Evolutionary conservation across 2,113 vertebrate species (phyloP).

Genomic region (Axis porcinus): DNA sequence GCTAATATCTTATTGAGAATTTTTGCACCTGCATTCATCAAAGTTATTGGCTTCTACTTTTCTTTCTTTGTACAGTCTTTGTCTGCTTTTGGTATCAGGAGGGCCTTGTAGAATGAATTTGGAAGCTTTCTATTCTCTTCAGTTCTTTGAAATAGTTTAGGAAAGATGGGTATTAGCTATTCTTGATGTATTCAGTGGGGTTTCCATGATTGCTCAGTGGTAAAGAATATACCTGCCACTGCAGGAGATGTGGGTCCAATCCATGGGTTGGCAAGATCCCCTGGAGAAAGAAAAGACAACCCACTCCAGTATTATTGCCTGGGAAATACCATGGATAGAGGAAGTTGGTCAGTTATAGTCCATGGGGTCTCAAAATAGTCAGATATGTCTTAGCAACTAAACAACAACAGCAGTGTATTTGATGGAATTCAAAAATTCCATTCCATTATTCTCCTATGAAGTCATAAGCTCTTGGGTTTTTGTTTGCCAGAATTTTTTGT

Average conservation of each 20-base stretch:
- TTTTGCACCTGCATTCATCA: not conserved
- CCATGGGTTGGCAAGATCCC: not conserved
- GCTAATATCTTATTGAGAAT: not conserved
- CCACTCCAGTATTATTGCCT: no score
- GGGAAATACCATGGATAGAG: no score
- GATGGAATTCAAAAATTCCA: not conserved
- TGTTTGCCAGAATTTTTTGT: not conserved
- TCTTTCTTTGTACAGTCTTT: not conserved
- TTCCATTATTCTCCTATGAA: not conserved
- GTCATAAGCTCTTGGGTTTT: not conserved
- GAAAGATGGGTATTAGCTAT: not conserved
- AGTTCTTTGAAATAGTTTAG: not conserved
- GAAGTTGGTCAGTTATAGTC: no score
- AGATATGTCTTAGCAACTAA: not conserved
- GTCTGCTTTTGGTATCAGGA: not conserved
- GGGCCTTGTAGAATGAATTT: not conserved
- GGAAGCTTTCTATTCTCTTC: not conserved
- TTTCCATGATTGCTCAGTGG: not conserved
- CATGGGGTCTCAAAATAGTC: no score
- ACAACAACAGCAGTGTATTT: not conserved
- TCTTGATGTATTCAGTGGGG: not conserved
- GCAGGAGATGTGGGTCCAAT: not conserved
- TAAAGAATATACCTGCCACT: not conserved
- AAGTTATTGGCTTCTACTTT: not conserved
- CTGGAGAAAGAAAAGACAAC: no score